A percentile compares a stretch with the other conserved stretches of the same genome.
Conservation (phyloP, 2,888 invertebrate genomes). For the Agriopis leucophaearia region DNA sequence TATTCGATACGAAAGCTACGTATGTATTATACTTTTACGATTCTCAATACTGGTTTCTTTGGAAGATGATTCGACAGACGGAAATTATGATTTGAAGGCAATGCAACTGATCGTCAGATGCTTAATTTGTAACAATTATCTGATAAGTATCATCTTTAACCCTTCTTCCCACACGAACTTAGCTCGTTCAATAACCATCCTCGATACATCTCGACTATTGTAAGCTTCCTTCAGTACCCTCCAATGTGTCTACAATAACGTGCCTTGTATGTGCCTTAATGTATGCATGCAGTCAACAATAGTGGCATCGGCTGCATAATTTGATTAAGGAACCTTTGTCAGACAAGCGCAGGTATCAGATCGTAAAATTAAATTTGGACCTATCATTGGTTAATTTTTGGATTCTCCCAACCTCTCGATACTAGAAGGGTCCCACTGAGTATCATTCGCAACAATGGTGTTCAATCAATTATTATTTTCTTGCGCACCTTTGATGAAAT, state of each 20-base stretch:
- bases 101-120: slow-evolving; percentile 65
- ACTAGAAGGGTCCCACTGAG: slow-evolving; percentile 64
- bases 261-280: slow-evolving; percentile 81
- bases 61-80: slow-evolving; percentile 30
- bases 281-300: slow-evolving; percentile 83
- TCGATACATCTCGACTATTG: slow-evolving; percentile 75
- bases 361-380: slow-evolving; percentile 85
- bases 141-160: slow-evolving; percentile 82
- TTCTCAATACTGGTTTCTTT: background rate
- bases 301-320: slow-evolving; percentile 83
- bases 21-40: slow-evolving; percentile 15
- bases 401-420: slow-evolving; percentile 78
- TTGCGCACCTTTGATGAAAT: slow-evolving; percentile 84
- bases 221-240: slow-evolving; percentile 74
- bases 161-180: slow-evolving; percentile 81
- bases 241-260: slow-evolving; percentile 76
- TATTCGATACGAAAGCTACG: slow-evolving; percentile 46
- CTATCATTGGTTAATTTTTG: slow-evolving; percentile 85
- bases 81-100: slow-evolving; percentile 32
- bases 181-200: slow-evolving; percentile 73
- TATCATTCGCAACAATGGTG: slow-evolving; percentile 79
- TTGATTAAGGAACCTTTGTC: slow-evolving; percentile 84
- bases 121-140: slow-evolving; percentile 83
- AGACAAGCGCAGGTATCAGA: slow-evolving; percentile 80
- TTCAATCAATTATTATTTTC: slow-evolving; percentile 84